Evolutionary conservation across 2,888 invertebrate genomes (phyloP), one percentile per base, ranked within the genome.

Genomic region (Cylloceria caligata): DNA sequence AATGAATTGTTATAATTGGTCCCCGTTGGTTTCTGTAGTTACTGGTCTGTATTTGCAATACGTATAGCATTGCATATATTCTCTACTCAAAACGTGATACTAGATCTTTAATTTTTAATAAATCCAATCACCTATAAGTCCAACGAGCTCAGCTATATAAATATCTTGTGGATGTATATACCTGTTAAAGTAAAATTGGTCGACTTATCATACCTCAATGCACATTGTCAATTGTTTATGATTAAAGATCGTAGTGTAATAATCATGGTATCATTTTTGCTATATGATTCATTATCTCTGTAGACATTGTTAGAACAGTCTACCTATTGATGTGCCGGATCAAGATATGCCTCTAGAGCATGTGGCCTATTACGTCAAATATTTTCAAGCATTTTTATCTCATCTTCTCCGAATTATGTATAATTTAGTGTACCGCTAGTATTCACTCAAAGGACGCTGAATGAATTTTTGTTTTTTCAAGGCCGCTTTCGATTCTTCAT

Each of bases 1-100:
- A 57, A 71, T 27, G 55, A 57, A 71, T 42, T 16, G 42, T 42
- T 39, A 39, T 27, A 69, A 71, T 71, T 7, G 57, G 34, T 60
- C 16, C n/a, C 7, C 34, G n/a, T 60, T 60, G 57, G 24, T 45
- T 16, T 42, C 27, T 42, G 27, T 30, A 0, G 57, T 27, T 11
- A 27, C 9, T n/a, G 21, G n/a, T 7, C 36, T 34, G n/a, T n/a
- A n/a, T n/a, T n/a, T n/a, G n/a, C n/a, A n/a, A n/a, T n/a, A n/a
- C n/a, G n/a, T n/a, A 7, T 7, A 11, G n/a, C 52, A 39, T 7
- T 52, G 2, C 65, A 30, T 55, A 27, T 68, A 16, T 16, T 69
- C 9, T 57, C 6, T 24, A 7, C 34, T 9, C 30, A 19, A 34
- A 16, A 60, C 30, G n/a, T 13, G 4, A n/a, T 11, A 7, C n/a